Evolutionary conservation across 2,113 vertebrate genomes (phyloP).

Genomic region (Oxygymnocypris stewartii): DNA sequence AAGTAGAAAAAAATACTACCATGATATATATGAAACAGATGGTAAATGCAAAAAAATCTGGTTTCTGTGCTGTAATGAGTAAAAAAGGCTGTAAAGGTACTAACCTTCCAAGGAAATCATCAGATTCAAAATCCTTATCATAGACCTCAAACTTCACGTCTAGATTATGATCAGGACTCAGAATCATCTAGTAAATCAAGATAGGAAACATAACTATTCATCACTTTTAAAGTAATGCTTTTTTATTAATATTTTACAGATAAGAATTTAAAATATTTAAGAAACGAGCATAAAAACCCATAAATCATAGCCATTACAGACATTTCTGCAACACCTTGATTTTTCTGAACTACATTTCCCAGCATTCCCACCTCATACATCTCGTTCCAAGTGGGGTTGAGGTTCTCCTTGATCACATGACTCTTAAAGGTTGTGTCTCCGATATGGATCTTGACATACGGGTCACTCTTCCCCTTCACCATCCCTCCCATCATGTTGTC

Average conservation of each 20-base stretch:
- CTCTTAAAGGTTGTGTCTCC: constrained; percentile 79
- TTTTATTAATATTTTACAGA: neutral
- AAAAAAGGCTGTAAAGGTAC: constrained; percentile 40
- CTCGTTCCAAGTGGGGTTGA: constrained; percentile 90
- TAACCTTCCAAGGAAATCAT: constrained; percentile 90
- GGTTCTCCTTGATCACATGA: constrained; percentile 84
- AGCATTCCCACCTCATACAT: constrained; percentile 81
- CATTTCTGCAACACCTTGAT: neutral
- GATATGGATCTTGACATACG: constrained; percentile 81
- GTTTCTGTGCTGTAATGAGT: too few species aligned
- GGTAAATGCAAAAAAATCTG: too few species aligned
- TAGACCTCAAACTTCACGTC: constrained; percentile 85
- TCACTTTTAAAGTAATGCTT: neutral
- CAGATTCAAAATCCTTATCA: constrained; percentile 88
- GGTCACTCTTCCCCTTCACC: constrained; percentile 89
- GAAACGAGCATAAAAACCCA: neutral
- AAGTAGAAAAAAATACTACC: neutral
- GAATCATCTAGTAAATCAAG: constrained; percentile 72
- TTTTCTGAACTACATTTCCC: neutral
- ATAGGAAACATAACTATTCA: neutral
- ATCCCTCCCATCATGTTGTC: constrained; percentile 82
- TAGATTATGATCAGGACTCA: constrained; percentile 79
- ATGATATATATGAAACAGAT: too few species aligned
- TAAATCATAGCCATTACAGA: neutral
- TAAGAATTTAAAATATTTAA: neutral